Base-by-base conservation (phyloP, 1,140 invertebrate genomes). In the Mycetomoellerius zeteki region DNA sequence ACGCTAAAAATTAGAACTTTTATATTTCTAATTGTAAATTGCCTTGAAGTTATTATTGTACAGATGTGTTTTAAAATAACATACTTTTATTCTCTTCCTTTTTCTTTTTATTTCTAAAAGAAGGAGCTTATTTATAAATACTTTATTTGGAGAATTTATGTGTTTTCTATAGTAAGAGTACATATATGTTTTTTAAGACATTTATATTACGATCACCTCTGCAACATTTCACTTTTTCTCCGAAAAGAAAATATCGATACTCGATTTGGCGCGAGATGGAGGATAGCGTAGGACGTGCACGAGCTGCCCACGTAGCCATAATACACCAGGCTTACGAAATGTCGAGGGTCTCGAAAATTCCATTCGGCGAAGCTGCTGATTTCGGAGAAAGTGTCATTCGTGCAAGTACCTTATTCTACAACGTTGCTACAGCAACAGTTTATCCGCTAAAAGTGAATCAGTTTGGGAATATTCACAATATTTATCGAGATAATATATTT, bases 211-310 rank as follows among this genome's bases (percentile, higher is more conserved):
- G 4, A 3, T 65, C n/a, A 30, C 43, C 16, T 77, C 37, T 30
- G 19, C 2, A 2, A 37, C 24, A 86, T 86, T 69, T 67, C 50
- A 6, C 47, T 58, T 82, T 77, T 47, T 62, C 60, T 56, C 16
- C 2, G 72, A 27, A 84, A 65, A 33, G 78, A 47, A 82, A 64
- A 80, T 43, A 82, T 54, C 78, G 24, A n/a, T 5, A 37, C 67
- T 88, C 54, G n/a, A 90, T 89, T 91, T 77, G 71, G 80, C 37
- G 76, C 24, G 78, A 86, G 81, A 86, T 54, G 76, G 21, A 12
- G 65, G 14, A 73, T 56, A 43, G 27, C 90, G 90, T 91, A 62
- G 89, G 90, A 62, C 10, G 86, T 0, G 12, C 47, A 37, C 24
- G 52, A 82, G 10, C 77, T 89, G 50, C 89, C 89, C 72, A 89